These are phyloP conservation scores for Rana temporaria DNA, from an alignment of 2,113 vertebrate species.

Conservation along the genomic window DNA sequence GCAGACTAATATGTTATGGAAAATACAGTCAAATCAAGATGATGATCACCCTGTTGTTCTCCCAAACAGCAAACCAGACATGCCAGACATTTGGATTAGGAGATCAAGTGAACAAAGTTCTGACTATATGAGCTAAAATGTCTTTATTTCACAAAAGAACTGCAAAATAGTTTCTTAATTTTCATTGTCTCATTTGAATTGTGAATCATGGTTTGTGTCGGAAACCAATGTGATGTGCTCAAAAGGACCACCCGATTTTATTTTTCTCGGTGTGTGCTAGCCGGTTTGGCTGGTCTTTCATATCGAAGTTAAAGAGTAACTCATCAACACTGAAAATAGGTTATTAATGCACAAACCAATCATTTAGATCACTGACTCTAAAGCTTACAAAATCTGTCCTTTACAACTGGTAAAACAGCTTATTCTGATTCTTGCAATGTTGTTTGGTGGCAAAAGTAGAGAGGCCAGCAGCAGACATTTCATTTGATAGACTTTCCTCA, in stretches of 20 bases:
- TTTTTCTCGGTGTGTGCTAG: neutral
- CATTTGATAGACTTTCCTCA: too few relatives aligned
- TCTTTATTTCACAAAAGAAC: neutral
- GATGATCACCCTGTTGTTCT: conserved; percentile 82
- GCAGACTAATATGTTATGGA: conserved; percentile 77
- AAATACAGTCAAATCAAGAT: conserved; percentile 76
- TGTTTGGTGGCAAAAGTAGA: too few relatives aligned
- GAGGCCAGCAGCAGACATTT: too few relatives aligned
- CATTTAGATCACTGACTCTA: too few relatives aligned
- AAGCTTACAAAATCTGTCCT: too few relatives aligned
- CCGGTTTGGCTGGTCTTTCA: too few relatives aligned
- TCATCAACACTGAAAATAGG: too few relatives aligned
- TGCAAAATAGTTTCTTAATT: neutral
- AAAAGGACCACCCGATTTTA: neutral
- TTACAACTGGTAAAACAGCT: too few relatives aligned
- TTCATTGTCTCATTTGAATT: neutral
- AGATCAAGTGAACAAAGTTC: conserved; percentile 83
- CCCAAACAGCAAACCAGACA: conserved; percentile 93
- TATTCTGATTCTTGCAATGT: too few relatives aligned
- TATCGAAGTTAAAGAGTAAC: too few relatives aligned
- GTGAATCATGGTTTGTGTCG: neutral
- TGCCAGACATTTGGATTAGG: conserved; percentile 97
- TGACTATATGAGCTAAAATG: conserved; percentile 69
- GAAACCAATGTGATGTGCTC: neutral
- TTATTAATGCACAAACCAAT: too few relatives aligned